Evolutionary conservation across 2,113 vertebrate species (phyloP), one percentile per base, ranked within the genome.

Genomic region (Scytalopus superciliaris): DNA sequence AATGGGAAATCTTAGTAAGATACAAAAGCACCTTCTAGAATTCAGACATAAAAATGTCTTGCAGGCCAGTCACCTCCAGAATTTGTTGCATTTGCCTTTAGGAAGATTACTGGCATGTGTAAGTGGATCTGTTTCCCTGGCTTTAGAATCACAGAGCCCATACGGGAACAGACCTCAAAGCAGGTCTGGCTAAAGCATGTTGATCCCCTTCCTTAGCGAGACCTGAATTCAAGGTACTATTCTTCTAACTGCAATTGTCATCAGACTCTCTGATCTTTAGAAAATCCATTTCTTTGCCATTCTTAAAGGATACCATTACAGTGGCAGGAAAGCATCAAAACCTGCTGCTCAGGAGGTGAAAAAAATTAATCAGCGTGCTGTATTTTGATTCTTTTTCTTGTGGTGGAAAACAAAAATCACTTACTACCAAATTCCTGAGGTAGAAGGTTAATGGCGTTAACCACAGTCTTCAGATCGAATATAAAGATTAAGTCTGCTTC

Each of bases 11-110:
- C 35, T 53, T 19, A 30, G 28, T 53, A 53, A 56, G 33, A 40
- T 25, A 40, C 9, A 55, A 67, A 84, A 81, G 2, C 27, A 28
- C 62, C 17, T 37, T 31, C 19, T 50, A 30, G 7, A 45, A 82
- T 57, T 89, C 23, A 37, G 25, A 40, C 22, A 8, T 81, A 21
- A 60, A 76, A 81, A 70, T 70, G 15, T 22, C 11, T 78, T 4
- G 1, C 0, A 0, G 50, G 25, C 30, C 19, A 37, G 19, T 57
- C 14, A 37, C 6, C 28, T 66, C 11, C 17, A 42, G 25, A 56
- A 59, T 27, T 39, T 77, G 24, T 42, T 52, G 4, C 4, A 4
- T 77, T 76, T 91, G 16, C 52, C 14, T 66, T 84, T 60, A 66
- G 21, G n/a, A 77, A 19, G 14, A 8, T 8, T 47, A 15, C 28